Percentiles rank a stretch among this genome's conserved stretches.
phyloP scores from a whole-genome alignment of 2,797 vertebrate genomes.

The Parauchenoglanis punctatus region DNA sequence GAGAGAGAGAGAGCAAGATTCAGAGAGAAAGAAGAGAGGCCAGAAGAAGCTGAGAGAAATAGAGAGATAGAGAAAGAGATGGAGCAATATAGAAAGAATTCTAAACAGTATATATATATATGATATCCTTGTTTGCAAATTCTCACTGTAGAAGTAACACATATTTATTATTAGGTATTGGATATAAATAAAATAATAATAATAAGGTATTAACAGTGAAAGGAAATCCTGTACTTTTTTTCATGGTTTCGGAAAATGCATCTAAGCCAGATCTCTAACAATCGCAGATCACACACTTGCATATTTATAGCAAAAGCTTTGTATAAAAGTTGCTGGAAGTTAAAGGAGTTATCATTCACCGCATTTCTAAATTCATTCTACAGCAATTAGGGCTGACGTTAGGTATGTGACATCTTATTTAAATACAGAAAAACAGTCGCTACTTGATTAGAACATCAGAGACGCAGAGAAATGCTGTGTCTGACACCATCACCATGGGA shows the following conservation, averaged over 20 bases:
- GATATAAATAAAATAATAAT: neutral
- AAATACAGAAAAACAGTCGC: neutral
- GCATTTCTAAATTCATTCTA: neutral
- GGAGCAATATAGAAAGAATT: neutral
- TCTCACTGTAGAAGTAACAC: neutral
- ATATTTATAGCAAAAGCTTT: neutral
- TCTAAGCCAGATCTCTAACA: too few species aligned
- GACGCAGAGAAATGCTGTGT: neutral
- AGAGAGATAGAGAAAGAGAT: neutral
- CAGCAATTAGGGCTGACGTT: neutral
- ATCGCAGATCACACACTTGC: neutral
- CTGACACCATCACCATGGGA: neutral
- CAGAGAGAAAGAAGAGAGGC: neutral
- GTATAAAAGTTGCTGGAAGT: neutral
- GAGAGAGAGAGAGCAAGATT: neutral
- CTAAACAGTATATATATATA: too few species aligned
- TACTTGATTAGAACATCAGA: neutral
- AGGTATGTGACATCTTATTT: neutral
- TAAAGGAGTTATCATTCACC: neutral
- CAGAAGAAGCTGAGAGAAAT: neutral
- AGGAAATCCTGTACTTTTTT: too few species aligned
- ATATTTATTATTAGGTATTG: neutral
- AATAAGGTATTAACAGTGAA: neutral
- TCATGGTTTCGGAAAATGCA: neutral
- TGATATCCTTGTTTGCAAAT: neutral